phyloP scores from a whole-genome alignment of 2,888 invertebrate genomes.

The Acanthosepion esculentum region DNA sequence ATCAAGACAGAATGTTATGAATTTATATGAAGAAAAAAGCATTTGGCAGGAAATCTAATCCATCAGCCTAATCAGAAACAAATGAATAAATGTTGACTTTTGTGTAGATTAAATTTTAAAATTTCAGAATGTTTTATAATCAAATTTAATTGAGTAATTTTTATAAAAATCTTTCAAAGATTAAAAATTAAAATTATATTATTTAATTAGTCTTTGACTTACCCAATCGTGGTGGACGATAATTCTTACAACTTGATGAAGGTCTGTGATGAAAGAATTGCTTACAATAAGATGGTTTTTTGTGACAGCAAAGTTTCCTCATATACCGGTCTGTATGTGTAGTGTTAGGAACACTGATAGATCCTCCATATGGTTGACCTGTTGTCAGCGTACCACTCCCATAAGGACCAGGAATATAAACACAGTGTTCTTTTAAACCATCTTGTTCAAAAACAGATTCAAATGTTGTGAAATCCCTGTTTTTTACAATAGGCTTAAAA shows the following conservation, averaged over 20 bases:
- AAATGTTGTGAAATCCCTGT: conserved; percentile 23
- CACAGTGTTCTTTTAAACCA: conserved; percentile 41
- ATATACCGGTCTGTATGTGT: not conserved
- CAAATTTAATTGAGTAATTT: too few species aligned
- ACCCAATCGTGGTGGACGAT: conserved; percentile 33
- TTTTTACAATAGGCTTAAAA: not conserved
- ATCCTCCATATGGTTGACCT: conserved; percentile 25
- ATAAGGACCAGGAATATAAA: conserved; percentile 11
- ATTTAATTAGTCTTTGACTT: not conserved
- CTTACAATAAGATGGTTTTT: conserved; percentile 41
- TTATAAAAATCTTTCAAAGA: not conserved
- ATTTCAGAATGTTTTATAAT: too few species aligned
- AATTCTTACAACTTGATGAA: conserved; percentile 35
- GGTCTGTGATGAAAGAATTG: conserved; percentile 34
- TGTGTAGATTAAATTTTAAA: too few species aligned
- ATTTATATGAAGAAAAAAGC: too few species aligned
- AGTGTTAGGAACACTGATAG: conserved; percentile 35
- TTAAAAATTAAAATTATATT: not conserved
- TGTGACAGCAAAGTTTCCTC: conserved; percentile 44
- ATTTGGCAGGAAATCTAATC: too few species aligned
- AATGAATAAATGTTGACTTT: too few species aligned
- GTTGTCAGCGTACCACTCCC: not conserved
- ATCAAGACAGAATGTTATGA: too few species aligned
- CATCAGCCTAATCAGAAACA: too few species aligned
- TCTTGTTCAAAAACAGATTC: conserved; percentile 36